These are phyloP conservation scores for Cepaea hortensis DNA, from an alignment of 2,888 invertebrate genomes.

Conservation along the genomic window DNA sequence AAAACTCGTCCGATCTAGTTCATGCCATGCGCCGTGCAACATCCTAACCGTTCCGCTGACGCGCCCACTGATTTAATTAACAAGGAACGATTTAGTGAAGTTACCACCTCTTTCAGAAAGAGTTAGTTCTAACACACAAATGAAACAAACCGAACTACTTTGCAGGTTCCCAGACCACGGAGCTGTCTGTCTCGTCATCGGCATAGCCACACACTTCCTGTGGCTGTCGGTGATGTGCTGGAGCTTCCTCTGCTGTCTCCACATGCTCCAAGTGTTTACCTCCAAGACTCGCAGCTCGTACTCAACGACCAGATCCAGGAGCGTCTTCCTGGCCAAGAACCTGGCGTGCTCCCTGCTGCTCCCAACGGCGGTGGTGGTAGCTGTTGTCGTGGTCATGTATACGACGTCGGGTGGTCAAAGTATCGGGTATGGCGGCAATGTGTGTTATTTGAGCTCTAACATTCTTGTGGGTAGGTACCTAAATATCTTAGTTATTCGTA, in stretches of 20 bases:
- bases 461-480: not conserved
- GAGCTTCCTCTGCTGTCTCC: constrained; percentile 34
- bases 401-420: not conserved
- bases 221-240: constrained; percentile 39
- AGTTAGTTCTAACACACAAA: not conserved
- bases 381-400: not conserved
- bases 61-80: too few species aligned
- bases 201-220: constrained; percentile 27
- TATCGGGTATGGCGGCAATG: constrained; percentile 18
- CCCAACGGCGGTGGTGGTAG: not conserved
- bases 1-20: too few species aligned
- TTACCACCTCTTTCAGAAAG: too few species aligned
- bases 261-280: constrained; percentile 36
- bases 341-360: not conserved
- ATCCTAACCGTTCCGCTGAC: too few species aligned
- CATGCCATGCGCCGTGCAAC: too few species aligned
- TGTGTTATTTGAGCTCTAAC: not conserved
- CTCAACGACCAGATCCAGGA: not conserved
- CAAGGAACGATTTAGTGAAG: too few species aligned
- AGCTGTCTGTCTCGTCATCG: not conserved
- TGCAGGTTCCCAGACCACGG: not conserved
- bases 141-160: not conserved
- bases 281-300: not conserved
- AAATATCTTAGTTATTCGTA: too few species aligned
- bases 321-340: not conserved